These are phyloP conservation scores for Pangasius sanitwongsei DNA, from an alignment of 2,797 vertebrate genomes.

Conservation along the genomic window DNA sequence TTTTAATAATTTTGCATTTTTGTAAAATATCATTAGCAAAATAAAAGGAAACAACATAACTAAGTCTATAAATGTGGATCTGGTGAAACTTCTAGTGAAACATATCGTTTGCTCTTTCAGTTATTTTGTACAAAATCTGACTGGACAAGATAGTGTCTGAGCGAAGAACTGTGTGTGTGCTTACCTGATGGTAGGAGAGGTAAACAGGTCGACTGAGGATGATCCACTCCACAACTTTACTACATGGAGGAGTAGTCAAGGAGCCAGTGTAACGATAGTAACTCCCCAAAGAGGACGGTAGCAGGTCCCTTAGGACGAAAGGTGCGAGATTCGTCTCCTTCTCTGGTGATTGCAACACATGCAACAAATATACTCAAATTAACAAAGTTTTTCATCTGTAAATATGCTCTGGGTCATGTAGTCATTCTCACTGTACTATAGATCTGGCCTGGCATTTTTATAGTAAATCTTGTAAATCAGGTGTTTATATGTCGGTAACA, in stretches of 20 bases:
- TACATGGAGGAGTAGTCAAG: conserved; percentile 95
- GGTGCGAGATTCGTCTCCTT: conserved; percentile 96
- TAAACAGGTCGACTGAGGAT: conserved; percentile 91
- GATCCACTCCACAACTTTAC: conserved; percentile 97
- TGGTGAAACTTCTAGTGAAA: background rate
- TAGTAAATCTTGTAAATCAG: background rate
- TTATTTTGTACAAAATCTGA: too few species aligned
- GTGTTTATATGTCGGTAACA: background rate
- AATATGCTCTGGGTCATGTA: background rate
- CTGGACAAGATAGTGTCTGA: background rate
- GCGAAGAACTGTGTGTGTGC: background rate
- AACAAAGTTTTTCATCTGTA: background rate
- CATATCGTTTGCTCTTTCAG: background rate
- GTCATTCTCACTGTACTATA: background rate
- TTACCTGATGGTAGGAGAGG: conserved; percentile 93
- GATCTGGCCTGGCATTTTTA: background rate
- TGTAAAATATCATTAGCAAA: background rate
- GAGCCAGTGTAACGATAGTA: conserved; percentile 97
- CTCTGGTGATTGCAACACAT: conserved; percentile 74
- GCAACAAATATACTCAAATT: conserved; percentile 26
- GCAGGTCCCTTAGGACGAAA: conserved; percentile 90
- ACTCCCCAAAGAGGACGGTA: conserved; percentile 88
- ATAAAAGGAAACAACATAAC: background rate
- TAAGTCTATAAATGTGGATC: background rate
- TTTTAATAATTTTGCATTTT: background rate